phyloP scores from a whole-genome alignment of 1,140 invertebrate species.

The Ips typographus region DNA sequence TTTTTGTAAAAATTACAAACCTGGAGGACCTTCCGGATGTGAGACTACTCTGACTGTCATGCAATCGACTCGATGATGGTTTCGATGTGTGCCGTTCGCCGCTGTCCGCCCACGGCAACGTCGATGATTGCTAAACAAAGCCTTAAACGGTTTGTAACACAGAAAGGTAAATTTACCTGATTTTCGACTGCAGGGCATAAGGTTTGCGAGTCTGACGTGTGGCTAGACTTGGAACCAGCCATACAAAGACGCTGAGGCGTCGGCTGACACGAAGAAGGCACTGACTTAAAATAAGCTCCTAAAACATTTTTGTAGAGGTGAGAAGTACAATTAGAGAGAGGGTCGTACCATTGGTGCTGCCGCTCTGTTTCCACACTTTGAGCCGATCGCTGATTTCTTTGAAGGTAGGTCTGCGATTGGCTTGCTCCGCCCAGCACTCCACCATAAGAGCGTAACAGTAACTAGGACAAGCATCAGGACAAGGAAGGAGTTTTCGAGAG shows the following conservation, averaged over 20 bases:
- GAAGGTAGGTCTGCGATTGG: constrained; percentile 87
- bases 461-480: constrained; percentile 88
- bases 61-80: constrained; percentile 42
- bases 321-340: constrained; percentile 27
- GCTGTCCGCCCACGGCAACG: constrained; percentile 33
- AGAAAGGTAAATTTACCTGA: constrained; percentile 15
- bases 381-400: constrained; percentile 76
- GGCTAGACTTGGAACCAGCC: constrained; percentile 44
- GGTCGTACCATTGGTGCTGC: constrained; percentile 39
- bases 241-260: constrained; percentile 34
- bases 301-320: constrained; percentile 10
- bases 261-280: constrained; percentile 27
- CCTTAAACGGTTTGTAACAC: too few relatives aligned
- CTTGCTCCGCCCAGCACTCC: constrained; percentile 96
- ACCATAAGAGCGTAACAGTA: constrained; percentile 92
- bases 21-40: constrained; percentile 45
- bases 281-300: constrained; percentile 43
- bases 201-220: constrained; percentile 41
- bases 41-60: constrained; percentile 49
- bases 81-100: constrained; percentile 31
- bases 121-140: too few relatives aligned
- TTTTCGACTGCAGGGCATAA: constrained; percentile 38
- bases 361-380: constrained; percentile 67
- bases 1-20: constrained; percentile 2
- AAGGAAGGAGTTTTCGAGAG: constrained; percentile 87